These are phyloP conservation scores for Darevskia nairensis DNA, from an alignment of 2,797 vertebrate genomes.

Conservation along the genomic window DNA sequence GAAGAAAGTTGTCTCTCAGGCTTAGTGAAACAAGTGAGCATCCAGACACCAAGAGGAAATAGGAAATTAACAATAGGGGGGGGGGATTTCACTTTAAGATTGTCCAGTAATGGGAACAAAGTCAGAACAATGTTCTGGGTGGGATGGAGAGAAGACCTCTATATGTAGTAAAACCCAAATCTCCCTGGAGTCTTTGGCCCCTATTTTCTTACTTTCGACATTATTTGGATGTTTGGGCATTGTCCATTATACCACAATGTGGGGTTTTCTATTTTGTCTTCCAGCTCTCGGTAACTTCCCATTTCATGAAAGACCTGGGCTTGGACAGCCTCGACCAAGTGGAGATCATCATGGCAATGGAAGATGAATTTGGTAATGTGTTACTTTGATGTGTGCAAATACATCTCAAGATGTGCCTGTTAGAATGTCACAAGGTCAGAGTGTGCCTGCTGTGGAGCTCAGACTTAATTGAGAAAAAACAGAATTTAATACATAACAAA, in stretches of 20 bases:
- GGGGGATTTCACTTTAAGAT: background rate
- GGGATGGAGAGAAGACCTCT: too few species aligned
- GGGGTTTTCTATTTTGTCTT: constrained; percentile 2
- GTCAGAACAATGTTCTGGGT: too few species aligned
- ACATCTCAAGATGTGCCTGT: background rate
- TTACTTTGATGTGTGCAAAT: background rate
- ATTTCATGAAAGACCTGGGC: constrained; percentile 97
- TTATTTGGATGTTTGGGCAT: rapidly evolving
- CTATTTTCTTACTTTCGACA: too few species aligned
- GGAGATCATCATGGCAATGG: constrained; percentile 99
- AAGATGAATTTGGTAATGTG: constrained; percentile 94
- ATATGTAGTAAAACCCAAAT: background rate
- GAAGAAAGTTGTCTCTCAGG: too few species aligned
- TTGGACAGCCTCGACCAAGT: constrained; percentile 99
- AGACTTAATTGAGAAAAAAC: rapidly evolving
- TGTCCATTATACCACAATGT: background rate
- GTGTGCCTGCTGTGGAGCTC: background rate
- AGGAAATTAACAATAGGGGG: background rate
- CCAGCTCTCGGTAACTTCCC: constrained; percentile 86
- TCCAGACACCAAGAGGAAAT: background rate
- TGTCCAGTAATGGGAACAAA: background rate
- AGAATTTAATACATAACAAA: rapidly evolving
- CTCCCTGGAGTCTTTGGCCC: background rate
- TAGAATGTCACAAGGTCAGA: background rate
- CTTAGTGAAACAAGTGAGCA: background rate